Evolutionary conservation across 2,888 invertebrate species (phyloP), one percentile per base, ranked within the genome.

Genomic region (Sarcophaga subvicina): DNA sequence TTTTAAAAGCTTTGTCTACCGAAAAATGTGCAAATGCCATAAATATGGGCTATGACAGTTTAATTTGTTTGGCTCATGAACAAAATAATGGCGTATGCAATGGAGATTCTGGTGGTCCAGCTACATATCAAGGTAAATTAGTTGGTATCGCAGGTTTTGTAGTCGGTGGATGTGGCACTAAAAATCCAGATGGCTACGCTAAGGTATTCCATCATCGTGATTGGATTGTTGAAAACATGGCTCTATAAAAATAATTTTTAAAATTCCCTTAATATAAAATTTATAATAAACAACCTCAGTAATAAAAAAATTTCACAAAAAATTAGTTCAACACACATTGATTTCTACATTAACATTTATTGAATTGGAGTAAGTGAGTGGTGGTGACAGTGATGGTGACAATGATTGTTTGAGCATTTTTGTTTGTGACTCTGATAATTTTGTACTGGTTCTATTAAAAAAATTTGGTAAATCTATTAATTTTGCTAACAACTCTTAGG

Each of bases 41-140:
- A 27, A 81, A 85, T 20, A 63, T 78, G 72, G 71, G 69, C 14
- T 89, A 85, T 45, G 89, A 89, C 3, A 90, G 91, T 5, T 71
- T 93, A 25, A 80, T 93, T n/a, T 93, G 93, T 67, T 88, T 93
- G 78, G 89, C 83, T 4, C 91, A 92, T 70, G 60, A 70, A 4
- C 8, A 62, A 0, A 84, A 86, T 3, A 88, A 89, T 27, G 93
- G 93, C 5, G 90, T 91, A 4, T 93, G 93, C 79, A 86, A 88
- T 22, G 92, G 92, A 4, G 93, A 93, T 78, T 92, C 91, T 3
- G 93, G 93, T 12, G 92, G 92, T 60, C 93, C 93, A 73, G 92
- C 93, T 11, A 88, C 91, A 3, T 91, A 91, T 72, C 81, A 91
- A 0, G 88, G 90, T 1, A 88, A 91, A 79, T 82, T 93, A 22